Percentiles rank a stretch among this genome's conserved stretches.
Evolutionary conservation across 2,113 vertebrate genomes (phyloP).

Genomic region (Epinephelus cyanopodus): DNA sequence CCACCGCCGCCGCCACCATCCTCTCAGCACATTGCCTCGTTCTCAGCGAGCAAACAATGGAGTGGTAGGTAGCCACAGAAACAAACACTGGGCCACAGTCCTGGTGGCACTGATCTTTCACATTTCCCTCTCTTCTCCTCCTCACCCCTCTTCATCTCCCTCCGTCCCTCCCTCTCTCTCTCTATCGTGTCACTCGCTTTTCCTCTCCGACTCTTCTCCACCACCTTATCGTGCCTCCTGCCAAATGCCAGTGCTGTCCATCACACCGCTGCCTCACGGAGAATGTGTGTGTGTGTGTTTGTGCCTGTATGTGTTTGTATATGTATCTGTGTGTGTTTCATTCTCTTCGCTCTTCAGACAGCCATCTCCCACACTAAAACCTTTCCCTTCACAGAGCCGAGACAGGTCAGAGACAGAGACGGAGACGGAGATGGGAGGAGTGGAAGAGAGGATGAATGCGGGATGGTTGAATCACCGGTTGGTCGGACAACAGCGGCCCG

Average conservation of each 20-base stretch:
- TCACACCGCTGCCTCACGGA: slow-evolving; percentile 63
- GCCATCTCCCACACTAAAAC: slow-evolving; percentile 68
- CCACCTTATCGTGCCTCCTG: slow-evolving; percentile 76
- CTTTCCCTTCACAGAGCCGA: slow-evolving; percentile 58
- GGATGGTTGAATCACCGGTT: slow-evolving; percentile 60
- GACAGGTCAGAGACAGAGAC: slow-evolving; percentile 65
- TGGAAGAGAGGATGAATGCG: slow-evolving; percentile 62
- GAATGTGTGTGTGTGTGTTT: slow-evolving; percentile 27
- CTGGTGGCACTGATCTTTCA: slow-evolving; percentile 68
- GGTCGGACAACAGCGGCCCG: slow-evolving; percentile 17
- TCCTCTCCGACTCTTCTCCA: slow-evolving; percentile 58
- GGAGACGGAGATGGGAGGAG: slow-evolving; percentile 60
- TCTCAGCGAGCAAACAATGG: slow-evolving; percentile 64
- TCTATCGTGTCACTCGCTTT: slow-evolving; percentile 50
- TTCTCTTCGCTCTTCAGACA: slow-evolving; percentile 56
- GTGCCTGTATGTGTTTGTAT: slow-evolving; percentile 26
- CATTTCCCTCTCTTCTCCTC: slow-evolving; percentile 42
- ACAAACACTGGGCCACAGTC: slow-evolving; percentile 59
- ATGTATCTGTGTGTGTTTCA: slow-evolving; percentile 8
- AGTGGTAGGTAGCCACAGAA: slow-evolving; percentile 67
- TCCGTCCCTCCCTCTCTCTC: slow-evolving; percentile 10
- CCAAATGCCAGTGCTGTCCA: slow-evolving; percentile 83
- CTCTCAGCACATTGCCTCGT: slow-evolving; percentile 25
- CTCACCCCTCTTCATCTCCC: slow-evolving; percentile 39
- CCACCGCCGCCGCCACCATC: neutral